These are phyloP conservation scores for Henricia sp. DNA, from an alignment of 53 echinoderm and acorn worm species.

Conservation along the genomic window DNA sequence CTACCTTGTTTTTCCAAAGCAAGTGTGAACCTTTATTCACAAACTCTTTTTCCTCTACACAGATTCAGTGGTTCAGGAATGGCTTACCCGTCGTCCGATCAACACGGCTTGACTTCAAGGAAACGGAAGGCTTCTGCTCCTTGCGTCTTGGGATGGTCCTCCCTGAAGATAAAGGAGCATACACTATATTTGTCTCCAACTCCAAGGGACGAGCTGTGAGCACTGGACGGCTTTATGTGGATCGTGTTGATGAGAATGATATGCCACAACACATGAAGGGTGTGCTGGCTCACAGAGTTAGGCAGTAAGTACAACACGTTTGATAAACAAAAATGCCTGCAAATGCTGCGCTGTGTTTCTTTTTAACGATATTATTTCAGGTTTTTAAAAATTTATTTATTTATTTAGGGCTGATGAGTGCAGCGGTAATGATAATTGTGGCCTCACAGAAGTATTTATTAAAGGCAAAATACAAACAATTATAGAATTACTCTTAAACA, in stretches of 20 bases:
- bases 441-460: no score
- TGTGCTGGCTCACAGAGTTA: constrained; percentile 85
- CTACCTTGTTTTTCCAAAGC: not conserved
- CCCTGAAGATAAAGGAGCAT: constrained; percentile 88
- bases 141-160: constrained; percentile 81
- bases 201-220: constrained; percentile 82
- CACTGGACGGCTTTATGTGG: constrained; percentile 81
- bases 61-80: constrained; percentile 98
- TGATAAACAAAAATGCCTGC: no score
- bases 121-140: constrained; percentile 96
- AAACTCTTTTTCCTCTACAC: constrained; percentile 16
- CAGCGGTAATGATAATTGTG: no score
- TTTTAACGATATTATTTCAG: no score
- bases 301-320: constrained; percentile 68
- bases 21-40: not conserved
- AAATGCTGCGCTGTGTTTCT: no score
- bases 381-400: no score
- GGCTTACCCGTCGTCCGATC: constrained; percentile 84
- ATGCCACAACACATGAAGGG: constrained; percentile 95
- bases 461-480: no score
- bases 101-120: constrained; percentile 78
- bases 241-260: constrained; percentile 65
- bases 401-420: no score
- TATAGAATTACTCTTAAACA: no score
- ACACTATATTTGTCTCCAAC: constrained; percentile 90